A percentile compares a stretch with the other conserved stretches of the same genome.
Evolutionary conservation across 1,140 invertebrate species (phyloP).

Genomic region (honey bee (Apis mellifera)): DNA sequence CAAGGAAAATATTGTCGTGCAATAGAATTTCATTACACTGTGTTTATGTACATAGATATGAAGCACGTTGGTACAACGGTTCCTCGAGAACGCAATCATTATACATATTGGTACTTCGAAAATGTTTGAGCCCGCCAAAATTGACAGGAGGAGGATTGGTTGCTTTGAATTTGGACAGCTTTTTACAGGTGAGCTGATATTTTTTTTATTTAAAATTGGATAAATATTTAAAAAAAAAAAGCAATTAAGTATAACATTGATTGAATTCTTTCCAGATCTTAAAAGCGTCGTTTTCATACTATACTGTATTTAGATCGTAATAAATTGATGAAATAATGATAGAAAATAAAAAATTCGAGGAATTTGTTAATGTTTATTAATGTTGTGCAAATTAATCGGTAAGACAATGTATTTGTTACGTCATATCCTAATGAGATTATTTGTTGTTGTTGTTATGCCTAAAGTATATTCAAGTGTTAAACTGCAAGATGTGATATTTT

Average conservation of each 20-base stretch:
- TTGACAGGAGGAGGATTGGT: not conserved
- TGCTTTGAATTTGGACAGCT: not conserved
- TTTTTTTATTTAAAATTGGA: not conserved
- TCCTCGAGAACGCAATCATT: not conserved
- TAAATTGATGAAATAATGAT: not conserved
- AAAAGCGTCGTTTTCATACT: conserved; percentile 13
- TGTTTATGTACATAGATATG: not conserved
- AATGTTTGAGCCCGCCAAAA: not conserved
- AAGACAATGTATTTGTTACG: not conserved
- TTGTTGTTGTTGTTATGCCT: too few species aligned
- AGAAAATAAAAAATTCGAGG: not conserved
- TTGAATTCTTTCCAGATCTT: not conserved
- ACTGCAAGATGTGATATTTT: too few species aligned
- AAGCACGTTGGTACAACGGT: not conserved
- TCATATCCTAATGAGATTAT: too few species aligned
- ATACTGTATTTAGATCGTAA: not conserved
- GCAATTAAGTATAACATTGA: not conserved
- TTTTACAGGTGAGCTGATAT: not conserved
- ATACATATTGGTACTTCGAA: not conserved
- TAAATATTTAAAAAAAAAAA: not conserved
- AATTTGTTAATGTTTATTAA: not conserved
- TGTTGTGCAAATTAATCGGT: not conserved
- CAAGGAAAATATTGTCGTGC: not conserved
- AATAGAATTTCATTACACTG: too few species aligned
- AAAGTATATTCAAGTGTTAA: too few species aligned